phyloP scores from a whole-genome alignment of 1,140 invertebrate genomes.

The Brachionus plicatilis region DNA sequence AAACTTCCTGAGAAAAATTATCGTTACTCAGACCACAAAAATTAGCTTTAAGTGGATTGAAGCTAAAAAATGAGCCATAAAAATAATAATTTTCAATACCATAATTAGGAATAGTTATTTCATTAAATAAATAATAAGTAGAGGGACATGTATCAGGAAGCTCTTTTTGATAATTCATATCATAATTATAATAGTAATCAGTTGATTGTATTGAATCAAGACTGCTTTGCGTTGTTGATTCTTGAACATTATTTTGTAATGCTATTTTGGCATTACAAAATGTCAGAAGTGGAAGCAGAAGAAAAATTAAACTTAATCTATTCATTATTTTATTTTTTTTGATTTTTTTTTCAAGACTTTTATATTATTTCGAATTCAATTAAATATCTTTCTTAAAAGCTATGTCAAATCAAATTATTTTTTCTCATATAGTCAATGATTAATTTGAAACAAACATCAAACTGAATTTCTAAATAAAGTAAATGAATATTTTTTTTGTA shows the following conservation, averaged over 20 bases:
- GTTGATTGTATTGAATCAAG: not conserved
- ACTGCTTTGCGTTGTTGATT: not conserved
- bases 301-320: too few species aligned
- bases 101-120: not conserved
- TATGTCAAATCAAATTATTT: too few species aligned
- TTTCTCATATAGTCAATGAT: not conserved
- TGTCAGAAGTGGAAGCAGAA: too few species aligned
- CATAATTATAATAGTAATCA: not conserved
- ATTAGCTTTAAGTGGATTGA: not conserved
- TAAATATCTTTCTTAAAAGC: too few species aligned
- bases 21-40: not conserved
- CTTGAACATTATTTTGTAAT: not conserved
- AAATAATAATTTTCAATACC: not conserved
- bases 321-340: too few species aligned
- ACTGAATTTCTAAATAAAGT: not conserved
- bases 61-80: not conserved
- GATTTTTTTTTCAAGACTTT: too few species aligned
- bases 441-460: not conserved
- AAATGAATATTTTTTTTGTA: not conserved
- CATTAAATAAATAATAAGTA: not conserved
- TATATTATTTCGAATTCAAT: too few species aligned
- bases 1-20: not conserved
- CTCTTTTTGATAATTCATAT: not conserved
- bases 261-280: not conserved
- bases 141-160: not conserved